Evolutionary conservation across 92 coral and sea anemone genomes (phyloP).

Genomic region (Porites rus): DNA sequence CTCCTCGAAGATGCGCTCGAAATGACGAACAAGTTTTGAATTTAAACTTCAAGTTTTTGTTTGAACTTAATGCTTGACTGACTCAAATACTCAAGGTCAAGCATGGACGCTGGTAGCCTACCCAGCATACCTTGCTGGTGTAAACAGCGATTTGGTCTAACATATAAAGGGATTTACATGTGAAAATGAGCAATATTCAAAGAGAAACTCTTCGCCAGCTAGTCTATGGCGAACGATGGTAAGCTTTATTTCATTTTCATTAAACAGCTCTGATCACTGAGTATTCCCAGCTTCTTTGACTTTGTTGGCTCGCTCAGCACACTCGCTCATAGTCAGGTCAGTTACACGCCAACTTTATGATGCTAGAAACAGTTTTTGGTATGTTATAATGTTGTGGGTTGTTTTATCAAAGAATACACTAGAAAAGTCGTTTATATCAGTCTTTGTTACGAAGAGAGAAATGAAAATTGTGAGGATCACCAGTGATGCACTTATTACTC

Average conservation of each 20-base stretch:
- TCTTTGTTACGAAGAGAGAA: no score
- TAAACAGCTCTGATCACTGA: slow-evolving; percentile 18
- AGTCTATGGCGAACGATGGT: slow-evolving; percentile 40
- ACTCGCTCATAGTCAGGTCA: slow-evolving; percentile 9
- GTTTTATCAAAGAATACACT: slow-evolving; percentile 8
- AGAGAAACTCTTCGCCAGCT: slow-evolving; percentile 46
- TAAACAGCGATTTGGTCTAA: background rate
- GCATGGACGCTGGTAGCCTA: slow-evolving; percentile 59
- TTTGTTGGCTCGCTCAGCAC: background rate
- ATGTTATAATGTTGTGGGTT: background rate
- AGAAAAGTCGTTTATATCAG: background rate
- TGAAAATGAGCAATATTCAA: slow-evolving; percentile 39
- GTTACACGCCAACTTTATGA: slow-evolving; percentile 14
- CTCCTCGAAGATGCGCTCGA: background rate
- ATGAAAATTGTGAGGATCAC: no score
- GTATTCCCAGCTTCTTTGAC: slow-evolving; percentile 13
- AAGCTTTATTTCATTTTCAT: slow-evolving; percentile 17
- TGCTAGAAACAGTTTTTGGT: background rate
- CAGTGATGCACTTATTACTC: no score
- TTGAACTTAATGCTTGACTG: slow-evolving; percentile 44
- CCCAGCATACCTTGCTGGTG: no score
- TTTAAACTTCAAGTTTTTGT: background rate
- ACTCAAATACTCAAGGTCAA: slow-evolving; percentile 23
- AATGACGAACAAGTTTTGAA: slow-evolving; percentile 13
- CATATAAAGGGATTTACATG: background rate